Evolutionary conservation across 2,888 invertebrate species (phyloP), one percentile per base, ranked within the genome.

Genomic region (Microchrysa polita): DNA sequence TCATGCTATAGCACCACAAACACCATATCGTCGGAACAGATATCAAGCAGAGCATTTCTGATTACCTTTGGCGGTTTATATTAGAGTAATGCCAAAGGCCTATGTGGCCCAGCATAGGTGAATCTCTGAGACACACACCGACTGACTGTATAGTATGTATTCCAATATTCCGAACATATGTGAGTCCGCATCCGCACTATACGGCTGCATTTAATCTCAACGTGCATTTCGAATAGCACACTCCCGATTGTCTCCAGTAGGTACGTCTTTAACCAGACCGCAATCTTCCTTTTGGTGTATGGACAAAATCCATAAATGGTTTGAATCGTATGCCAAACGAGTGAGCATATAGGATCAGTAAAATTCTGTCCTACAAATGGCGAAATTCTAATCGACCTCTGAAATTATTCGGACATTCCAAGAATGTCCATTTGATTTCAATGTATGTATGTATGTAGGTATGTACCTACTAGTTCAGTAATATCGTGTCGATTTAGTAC

Each of bases 21-120:
- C 27, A 34, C 27, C 27, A n/a, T n/a, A 16, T 59, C 34, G 61
- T 63, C 73, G 48, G 57, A 74, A 53, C 60, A 60, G 74, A 69
- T 74, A 74, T 74, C 48, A 69, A 53, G 69, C 52, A 69, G 74
- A 44, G 74, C 60, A 72, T 72, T 65, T 74, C 65, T 67, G 67
- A 74, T 74, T 74, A 74, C 74, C 72, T 74, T 74, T 74, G 60
- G 74, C 74, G 74, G 72, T 74, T 52, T 48, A 67, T 52, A 67
- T 67, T 55, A 67, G 53, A 67, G 53, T 55, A 52, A 67, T 53
- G 55, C 53, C 27, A 34, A 34, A 16, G 53, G 67, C 53, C 67
- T 53, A 16, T 14, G 42, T 27, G 27, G 27, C 5, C 18, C n/a
- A 12, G 18, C 12, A 63, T 63, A 9, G n/a, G 42, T 18, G 63